Evolutionary conservation across 1,140 invertebrate genomes (phyloP).

Genomic region (Macrosteles quadrilineatus): DNA sequence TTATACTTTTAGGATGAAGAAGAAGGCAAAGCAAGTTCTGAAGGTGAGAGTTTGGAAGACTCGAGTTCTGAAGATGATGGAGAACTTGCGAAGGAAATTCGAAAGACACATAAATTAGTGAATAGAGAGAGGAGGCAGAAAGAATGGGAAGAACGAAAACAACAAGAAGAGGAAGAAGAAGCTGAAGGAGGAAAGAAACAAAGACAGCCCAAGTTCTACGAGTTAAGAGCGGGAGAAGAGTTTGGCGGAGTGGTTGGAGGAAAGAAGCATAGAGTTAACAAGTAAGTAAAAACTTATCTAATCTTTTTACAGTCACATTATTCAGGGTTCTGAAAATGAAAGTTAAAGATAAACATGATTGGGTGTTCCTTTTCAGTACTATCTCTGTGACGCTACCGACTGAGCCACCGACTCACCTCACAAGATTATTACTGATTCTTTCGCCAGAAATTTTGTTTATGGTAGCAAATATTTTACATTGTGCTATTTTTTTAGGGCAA

Average conservation of each 20-base stretch:
- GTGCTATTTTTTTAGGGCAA: slow-evolving; percentile 36
- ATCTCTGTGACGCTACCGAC: too few relatives aligned
- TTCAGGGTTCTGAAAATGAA: too few relatives aligned
- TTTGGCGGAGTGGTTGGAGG: slow-evolving; percentile 56
- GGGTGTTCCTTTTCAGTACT: too few relatives aligned
- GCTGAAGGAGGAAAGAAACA: slow-evolving; percentile 45
- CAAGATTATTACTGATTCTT: too few relatives aligned
- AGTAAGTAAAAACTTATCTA: slow-evolving; percentile 29
- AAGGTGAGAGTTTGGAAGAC: slow-evolving; percentile 50
- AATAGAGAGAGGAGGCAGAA: slow-evolving; percentile 50
- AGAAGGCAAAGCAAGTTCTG: slow-evolving; percentile 50
- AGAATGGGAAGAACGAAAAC: slow-evolving; percentile 49
- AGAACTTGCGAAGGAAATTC: slow-evolving; percentile 75
- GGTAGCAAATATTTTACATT: too few relatives aligned
- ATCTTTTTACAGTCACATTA: not conserved
- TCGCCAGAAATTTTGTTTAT: too few relatives aligned
- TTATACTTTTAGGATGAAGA: slow-evolving; percentile 47
- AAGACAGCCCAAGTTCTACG: slow-evolving; percentile 61
- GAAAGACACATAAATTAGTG: slow-evolving; percentile 63
- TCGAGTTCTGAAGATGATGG: slow-evolving; percentile 72
- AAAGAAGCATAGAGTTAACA: slow-evolving; percentile 48
- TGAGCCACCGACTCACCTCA: too few relatives aligned
- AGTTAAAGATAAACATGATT: too few relatives aligned
- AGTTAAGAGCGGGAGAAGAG: slow-evolving; percentile 64
- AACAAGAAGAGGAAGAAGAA: slow-evolving; percentile 47